These are phyloP conservation scores for Enteromius viviparus DNA, from an alignment of 2,797 vertebrate species.

Conservation along the genomic window DNA sequence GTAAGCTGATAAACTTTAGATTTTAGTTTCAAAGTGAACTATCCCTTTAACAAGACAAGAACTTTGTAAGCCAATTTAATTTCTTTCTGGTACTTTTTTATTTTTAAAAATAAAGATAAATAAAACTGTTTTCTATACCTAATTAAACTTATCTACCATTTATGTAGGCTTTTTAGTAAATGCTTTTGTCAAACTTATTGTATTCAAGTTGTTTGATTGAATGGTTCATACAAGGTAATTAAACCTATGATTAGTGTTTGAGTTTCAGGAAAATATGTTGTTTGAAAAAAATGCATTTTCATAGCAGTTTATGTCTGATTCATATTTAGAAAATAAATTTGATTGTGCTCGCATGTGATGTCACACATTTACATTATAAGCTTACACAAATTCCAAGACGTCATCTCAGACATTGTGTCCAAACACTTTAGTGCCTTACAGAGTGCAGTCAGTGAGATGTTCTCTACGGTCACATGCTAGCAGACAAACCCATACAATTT, in stretches of 20 bases:
- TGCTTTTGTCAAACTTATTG: background rate
- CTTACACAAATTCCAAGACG: background rate
- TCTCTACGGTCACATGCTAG: conserved; percentile 21
- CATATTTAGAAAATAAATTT: background rate
- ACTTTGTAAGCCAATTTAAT: no score
- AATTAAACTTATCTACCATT: background rate
- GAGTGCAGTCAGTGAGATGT: conserved; percentile 16
- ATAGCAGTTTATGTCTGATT: background rate
- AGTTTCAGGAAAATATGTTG: no score
- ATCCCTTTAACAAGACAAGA: no score
- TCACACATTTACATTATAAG: conserved; percentile 7
- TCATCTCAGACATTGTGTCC: conserved; percentile 16
- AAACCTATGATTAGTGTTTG: background rate
- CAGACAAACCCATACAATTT: conserved; percentile 22
- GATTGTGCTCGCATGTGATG: background rate
- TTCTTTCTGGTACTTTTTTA: no score
- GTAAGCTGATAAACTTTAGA: no score
- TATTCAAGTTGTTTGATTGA: background rate
- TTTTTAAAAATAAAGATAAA: no score
- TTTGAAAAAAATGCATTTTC: background rate
- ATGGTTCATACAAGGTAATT: background rate
- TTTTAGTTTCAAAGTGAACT: no score
- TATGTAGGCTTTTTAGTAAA: background rate
- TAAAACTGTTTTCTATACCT: background rate
- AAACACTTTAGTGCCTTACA: conserved; percentile 14